phyloP scores from a whole-genome alignment of 2,797 vertebrate species.

The Brotula barbata region DNA sequence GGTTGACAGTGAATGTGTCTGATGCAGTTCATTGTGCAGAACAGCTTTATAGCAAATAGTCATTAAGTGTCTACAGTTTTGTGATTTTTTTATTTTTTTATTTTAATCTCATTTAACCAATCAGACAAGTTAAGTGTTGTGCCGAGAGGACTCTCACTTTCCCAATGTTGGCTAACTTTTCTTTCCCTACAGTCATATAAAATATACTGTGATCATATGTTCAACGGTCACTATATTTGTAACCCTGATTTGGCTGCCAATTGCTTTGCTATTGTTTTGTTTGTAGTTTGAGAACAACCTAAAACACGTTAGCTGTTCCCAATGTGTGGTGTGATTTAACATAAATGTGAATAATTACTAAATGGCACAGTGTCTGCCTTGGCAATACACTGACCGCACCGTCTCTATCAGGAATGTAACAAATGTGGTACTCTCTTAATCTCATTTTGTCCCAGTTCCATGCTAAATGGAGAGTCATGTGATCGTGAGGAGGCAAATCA shows the following conservation, averaged over 20 bases:
- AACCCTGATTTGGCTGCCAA: too few relatives aligned
- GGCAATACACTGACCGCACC: too few relatives aligned
- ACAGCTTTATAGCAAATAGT: slow-evolving; percentile 9
- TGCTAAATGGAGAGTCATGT: slow-evolving; percentile 47
- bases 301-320: too few relatives aligned
- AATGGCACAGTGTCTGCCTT: too few relatives aligned
- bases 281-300: too few relatives aligned
- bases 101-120: slow-evolving; percentile 11
- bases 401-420: background rate
- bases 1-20: slow-evolving; percentile 30
- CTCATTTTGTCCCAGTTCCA: slow-evolving; percentile 43
- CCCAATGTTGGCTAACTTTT: background rate
- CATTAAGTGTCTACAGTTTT: slow-evolving; percentile 7
- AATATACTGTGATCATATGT: too few relatives aligned
- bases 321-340: too few relatives aligned
- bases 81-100: background rate
- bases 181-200: too few relatives aligned
- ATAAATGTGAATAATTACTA: too few relatives aligned
- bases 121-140: slow-evolving; percentile 20
- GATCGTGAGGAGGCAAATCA: slow-evolving; percentile 8
- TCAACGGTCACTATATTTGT: too few relatives aligned
- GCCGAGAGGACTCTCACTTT: slow-evolving; percentile 1
- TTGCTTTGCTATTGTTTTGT: too few relatives aligned
- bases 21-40: slow-evolving; percentile 27
- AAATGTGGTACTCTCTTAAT: slow-evolving; percentile 31